Percentiles rank a stretch among this genome's conserved stretches.
phyloP scores from a whole-genome alignment of 2,797 vertebrate species.

The Tadarida brasiliensis region DNA sequence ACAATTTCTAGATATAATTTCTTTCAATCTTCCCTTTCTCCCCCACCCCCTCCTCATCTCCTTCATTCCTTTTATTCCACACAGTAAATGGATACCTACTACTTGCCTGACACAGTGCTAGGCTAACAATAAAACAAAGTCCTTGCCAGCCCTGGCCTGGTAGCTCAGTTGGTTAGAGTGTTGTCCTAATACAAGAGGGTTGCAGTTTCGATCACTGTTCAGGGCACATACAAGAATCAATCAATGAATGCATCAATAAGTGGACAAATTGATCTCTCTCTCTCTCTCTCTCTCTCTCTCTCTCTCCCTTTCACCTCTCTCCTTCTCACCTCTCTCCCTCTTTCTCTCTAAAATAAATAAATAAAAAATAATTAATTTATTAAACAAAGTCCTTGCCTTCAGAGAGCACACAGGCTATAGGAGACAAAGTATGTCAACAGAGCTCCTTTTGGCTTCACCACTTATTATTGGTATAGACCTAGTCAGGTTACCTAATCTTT shows the following conservation, averaged over 20 bases:
- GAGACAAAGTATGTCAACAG: not conserved
- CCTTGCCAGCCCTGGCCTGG: not conserved
- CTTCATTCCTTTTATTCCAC: not conserved
- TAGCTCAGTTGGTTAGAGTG: not conserved
- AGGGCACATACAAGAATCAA: not conserved
- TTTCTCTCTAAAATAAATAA: not conserved
- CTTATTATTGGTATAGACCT: not conserved
- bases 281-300: not conserved
- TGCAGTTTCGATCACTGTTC: not conserved
- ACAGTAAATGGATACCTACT: not conserved
- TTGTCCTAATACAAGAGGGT: not conserved
- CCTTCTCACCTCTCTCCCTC: not conserved
- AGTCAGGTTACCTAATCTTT: not conserved
- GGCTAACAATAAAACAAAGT: not conserved
- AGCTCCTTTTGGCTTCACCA: not conserved
- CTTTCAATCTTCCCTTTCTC: not conserved
- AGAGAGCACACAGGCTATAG: not conserved
- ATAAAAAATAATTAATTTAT: not conserved
- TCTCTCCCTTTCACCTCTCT: not conserved
- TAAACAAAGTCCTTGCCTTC: not conserved
- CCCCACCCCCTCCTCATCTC: not conserved
- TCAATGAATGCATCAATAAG: not conserved
- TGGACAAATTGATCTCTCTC: not conserved
- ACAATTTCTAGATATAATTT: not conserved
- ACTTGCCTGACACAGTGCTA: not conserved